A percentile compares a stretch with the other conserved stretches of the same genome.
Conservation (phyloP, 2,113 vertebrate species). For the Poeciliopsis retropinna region DNA sequence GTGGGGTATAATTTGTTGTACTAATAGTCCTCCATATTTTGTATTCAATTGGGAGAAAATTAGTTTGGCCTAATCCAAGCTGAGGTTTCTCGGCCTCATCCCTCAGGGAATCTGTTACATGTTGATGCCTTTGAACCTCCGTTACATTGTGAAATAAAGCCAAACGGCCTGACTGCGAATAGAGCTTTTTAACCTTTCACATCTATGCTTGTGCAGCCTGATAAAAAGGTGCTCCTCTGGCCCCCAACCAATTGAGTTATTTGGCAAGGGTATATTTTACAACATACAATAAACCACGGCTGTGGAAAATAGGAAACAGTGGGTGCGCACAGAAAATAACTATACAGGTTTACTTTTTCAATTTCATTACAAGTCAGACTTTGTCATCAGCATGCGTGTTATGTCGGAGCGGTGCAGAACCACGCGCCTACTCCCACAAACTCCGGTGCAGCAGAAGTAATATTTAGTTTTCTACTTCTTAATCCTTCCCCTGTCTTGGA, state of each 20-base stretch:
- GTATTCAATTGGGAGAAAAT: neutral
- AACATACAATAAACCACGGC: neutral
- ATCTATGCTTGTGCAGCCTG: conserved; percentile 3
- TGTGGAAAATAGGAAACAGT: neutral
- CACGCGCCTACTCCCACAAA: neutral
- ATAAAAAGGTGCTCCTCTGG: conserved; percentile 24
- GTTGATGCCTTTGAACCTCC: neutral
- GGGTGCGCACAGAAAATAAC: neutral
- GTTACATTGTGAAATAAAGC: conserved; percentile 17
- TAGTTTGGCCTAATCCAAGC: neutral
- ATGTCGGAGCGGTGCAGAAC: neutral
- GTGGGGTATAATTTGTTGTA: neutral
- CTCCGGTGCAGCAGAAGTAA: conserved; percentile 22
- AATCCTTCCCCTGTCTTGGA: conserved; percentile 52
- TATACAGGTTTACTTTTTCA: neutral
- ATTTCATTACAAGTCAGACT: conserved; percentile 12
- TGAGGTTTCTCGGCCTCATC: neutral
- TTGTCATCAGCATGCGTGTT: conserved; percentile 16
- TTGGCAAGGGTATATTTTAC: conserved; percentile 12
- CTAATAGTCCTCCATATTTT: neutral
- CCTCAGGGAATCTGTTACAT: neutral
- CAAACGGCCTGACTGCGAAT: neutral
- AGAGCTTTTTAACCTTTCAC: conserved; percentile 40
- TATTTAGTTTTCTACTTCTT: conserved; percentile 56
- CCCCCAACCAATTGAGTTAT: conserved; percentile 22